Percentiles rank a stretch among this genome's conserved stretches.
These are phyloP conservation scores for Byasa hedistus DNA, from an alignment of 2,888 invertebrate genomes.

Conservation along the genomic window DNA sequence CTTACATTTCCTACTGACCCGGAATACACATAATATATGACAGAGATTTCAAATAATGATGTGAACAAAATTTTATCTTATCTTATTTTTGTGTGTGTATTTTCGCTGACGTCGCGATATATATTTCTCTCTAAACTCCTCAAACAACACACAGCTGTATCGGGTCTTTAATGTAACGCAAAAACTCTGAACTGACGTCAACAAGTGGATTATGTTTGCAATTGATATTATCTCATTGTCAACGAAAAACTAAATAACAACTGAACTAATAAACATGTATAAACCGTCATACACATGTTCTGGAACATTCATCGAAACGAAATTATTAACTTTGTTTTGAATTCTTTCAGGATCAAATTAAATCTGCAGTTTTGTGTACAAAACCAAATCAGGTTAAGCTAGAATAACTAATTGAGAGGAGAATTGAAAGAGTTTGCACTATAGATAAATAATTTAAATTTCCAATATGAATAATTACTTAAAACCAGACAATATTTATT, in stretches of 20 bases:
- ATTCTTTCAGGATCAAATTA: no score
- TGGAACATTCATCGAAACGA: neutral
- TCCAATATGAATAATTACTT: no score
- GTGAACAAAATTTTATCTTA: neutral
- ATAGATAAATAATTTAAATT: no score
- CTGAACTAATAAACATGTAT: neutral
- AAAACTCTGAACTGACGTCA: constrained; percentile 21
- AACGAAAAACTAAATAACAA: neutral
- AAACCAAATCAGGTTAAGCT: no score
- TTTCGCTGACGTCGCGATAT: neutral
- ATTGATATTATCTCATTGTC: neutral
- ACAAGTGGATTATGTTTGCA: neutral
- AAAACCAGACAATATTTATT: no score
- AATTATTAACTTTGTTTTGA: neutral
- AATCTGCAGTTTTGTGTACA: no score
- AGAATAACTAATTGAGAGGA: no score
- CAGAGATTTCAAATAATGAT: neutral
- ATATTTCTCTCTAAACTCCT: neutral
- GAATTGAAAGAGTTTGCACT: no score
- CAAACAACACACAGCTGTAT: constrained; percentile 18
- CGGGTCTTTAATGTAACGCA: constrained; percentile 8
- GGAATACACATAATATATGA: neutral
- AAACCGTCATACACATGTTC: neutral
- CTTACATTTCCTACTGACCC: neutral
- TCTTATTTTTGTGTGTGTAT: neutral